Percentiles rank a stretch among this genome's conserved stretches.
phyloP scores from a whole-genome alignment of 2,888 invertebrate species.

The Entomobrya multifasciata region DNA sequence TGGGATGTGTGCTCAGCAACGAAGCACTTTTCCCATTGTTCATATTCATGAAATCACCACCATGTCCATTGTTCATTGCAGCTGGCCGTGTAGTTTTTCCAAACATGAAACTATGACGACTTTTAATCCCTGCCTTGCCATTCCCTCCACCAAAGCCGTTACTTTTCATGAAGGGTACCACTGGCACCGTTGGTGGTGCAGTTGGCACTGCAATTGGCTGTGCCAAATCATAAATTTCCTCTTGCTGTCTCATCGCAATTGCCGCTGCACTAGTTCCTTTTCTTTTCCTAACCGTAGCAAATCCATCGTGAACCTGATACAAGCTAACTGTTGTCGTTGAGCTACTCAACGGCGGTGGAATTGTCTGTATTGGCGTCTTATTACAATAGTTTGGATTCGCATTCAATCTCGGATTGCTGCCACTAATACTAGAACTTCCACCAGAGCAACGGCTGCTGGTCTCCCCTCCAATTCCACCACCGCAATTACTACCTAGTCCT shows the following conservation, averaged over 20 bases:
- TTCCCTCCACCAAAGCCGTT: not conserved
- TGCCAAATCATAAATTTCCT: slow-evolving; percentile 77
- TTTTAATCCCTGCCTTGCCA: slow-evolving; percentile 34
- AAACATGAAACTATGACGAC: slow-evolving; percentile 48
- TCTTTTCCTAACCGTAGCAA: slow-evolving; percentile 87
- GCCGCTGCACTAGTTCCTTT: slow-evolving; percentile 78
- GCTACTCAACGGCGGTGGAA: slow-evolving; percentile 59
- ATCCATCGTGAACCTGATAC: slow-evolving; percentile 87
- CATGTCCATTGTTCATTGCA: not conserved
- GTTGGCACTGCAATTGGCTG: slow-evolving; percentile 58
- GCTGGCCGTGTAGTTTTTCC: slow-evolving; percentile 19
- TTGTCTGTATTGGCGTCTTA: slow-evolving; percentile 69
- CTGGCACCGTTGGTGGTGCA: slow-evolving; percentile 33
- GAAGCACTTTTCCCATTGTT: slow-evolving; percentile 46
- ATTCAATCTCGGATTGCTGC: slow-evolving; percentile 72
- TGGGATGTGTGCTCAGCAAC: slow-evolving; percentile 71
- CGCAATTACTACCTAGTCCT: slow-evolving; percentile 46
- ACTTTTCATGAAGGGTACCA: not conserved
- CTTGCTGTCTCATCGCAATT: slow-evolving; percentile 75
- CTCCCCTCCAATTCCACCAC: slow-evolving; percentile 25
- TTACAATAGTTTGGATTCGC: slow-evolving; percentile 45
- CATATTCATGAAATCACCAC: too few species aligned
- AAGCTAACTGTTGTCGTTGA: slow-evolving; percentile 63
- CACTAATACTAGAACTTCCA: slow-evolving; percentile 68
- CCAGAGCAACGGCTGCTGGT: slow-evolving; percentile 64